These are phyloP conservation scores for Drosophila gunungcola DNA, from an alignment of 1,140 invertebrate genomes.

Conservation along the genomic window DNA sequence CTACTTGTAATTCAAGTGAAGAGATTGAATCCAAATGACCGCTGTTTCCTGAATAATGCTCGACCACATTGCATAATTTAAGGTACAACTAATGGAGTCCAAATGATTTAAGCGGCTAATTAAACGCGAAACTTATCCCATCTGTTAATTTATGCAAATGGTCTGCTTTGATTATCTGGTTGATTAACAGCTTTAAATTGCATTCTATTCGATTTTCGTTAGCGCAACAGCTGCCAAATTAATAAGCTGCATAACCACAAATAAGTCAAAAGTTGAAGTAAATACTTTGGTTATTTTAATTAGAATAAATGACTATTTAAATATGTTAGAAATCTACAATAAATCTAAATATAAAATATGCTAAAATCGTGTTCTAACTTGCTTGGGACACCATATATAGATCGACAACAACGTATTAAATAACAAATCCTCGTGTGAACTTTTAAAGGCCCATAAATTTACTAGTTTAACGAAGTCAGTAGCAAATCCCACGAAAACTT, in stretches of 20 bases:
- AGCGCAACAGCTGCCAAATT: slow-evolving; percentile 2
- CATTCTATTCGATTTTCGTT: neutral
- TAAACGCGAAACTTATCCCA: slow-evolving; percentile 31
- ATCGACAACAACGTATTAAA: neutral
- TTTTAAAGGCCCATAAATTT: slow-evolving; percentile 4
- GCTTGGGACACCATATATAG: no score
- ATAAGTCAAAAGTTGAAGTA: neutral
- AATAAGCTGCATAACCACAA: neutral
- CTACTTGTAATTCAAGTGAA: slow-evolving; percentile 5
- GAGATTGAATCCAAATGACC: slow-evolving; percentile 3
- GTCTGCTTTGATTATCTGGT: slow-evolving; percentile 36
- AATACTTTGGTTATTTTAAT: neutral
- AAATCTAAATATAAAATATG: no score
- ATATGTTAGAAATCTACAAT: no score
- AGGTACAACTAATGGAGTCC: slow-evolving; percentile 16
- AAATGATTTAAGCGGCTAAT: slow-evolving; percentile 39
- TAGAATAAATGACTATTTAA: no score
- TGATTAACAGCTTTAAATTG: slow-evolving; percentile 50
- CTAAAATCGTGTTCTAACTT: no score
- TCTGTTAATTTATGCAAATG: slow-evolving; percentile 63
- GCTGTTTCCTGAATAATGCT: slow-evolving; percentile 12
- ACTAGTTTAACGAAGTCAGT: neutral
- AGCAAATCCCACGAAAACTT: slow-evolving; percentile 26
- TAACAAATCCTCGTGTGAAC: neutral
- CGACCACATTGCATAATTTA: slow-evolving; percentile 20